Evolutionary conservation across 2,888 invertebrate species (phyloP).

Genomic region (Globia sparganii): DNA sequence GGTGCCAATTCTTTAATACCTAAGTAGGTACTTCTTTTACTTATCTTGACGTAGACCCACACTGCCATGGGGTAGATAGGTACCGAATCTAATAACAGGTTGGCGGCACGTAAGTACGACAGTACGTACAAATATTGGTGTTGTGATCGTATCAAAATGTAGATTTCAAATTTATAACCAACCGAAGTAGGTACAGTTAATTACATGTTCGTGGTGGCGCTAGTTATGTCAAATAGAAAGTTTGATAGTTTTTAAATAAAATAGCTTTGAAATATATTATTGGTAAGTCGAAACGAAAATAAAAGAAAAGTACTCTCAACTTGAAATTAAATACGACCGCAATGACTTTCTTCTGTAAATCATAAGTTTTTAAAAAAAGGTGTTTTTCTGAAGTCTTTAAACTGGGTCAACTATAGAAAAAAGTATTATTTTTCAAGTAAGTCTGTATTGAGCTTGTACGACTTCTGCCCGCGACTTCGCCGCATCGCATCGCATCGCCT

Average conservation of each 20-base stretch:
- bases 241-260: neutral
- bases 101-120: no score
- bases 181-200: neutral
- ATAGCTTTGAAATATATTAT: neutral
- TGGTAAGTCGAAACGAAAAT: neutral
- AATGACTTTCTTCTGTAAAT: neutral
- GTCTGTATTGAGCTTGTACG: no score
- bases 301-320: neutral
- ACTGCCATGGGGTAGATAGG: neutral
- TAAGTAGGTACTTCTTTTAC: neutral
- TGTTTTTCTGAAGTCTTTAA: neutral
- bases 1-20: constrained; percentile 66
- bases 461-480: no score
- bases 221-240: neutral
- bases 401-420: neutral
- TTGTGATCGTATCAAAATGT: neutral
- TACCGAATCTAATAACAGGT: neutral
- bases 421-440: neutral
- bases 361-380: neutral
- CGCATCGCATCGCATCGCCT: no score
- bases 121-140: no score
- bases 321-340: neutral
- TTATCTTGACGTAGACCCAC: neutral
- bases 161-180: neutral
- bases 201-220: neutral